phyloP scores from a whole-genome alignment of 2,113 vertebrate genomes.

The Varanus salvator region DNA sequence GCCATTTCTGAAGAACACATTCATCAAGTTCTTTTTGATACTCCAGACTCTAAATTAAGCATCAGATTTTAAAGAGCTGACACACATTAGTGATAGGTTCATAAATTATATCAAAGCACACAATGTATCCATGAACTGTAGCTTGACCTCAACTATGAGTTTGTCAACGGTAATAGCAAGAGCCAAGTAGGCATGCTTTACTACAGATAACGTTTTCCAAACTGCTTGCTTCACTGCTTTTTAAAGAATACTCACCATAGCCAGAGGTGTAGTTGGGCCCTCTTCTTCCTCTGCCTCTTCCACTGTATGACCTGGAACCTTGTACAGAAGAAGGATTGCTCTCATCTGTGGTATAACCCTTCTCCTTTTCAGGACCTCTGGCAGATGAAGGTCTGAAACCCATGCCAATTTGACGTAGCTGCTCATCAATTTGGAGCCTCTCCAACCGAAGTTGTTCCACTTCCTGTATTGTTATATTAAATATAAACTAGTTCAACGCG shows the following conservation, averaged over 20 bases:
- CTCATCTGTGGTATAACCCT: conserved; percentile 87
- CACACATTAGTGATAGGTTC: background rate
- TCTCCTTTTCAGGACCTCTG: conserved; percentile 87
- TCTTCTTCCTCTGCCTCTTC: conserved; percentile 91
- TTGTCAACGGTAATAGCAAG: background rate
- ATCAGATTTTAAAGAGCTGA: background rate
- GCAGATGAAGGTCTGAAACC: conserved; percentile 87
- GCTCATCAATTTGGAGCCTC: conserved; percentile 96
- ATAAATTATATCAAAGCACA: background rate
- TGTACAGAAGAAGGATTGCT: conserved; percentile 85
- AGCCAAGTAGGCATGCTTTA: background rate
- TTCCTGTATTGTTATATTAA: conserved; percentile 79
- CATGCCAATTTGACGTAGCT: conserved; percentile 95
- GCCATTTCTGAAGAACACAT: background rate
- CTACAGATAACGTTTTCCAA: background rate
- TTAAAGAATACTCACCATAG: conserved; percentile 82
- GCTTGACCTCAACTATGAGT: background rate
- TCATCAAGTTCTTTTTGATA: background rate
- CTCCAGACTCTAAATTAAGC: background rate
- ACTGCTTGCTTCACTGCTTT: too few relatives aligned
- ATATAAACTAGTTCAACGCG: background rate
- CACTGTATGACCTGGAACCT: conserved; percentile 90
- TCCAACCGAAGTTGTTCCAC: conserved; percentile 98
- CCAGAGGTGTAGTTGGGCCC: conserved; percentile 92
- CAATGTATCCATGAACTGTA: background rate